Evolutionary conservation across 1,140 invertebrate genomes (phyloP), one percentile per base, ranked within the genome.

Genomic region (Daktulosphaira vitifoliae): DNA sequence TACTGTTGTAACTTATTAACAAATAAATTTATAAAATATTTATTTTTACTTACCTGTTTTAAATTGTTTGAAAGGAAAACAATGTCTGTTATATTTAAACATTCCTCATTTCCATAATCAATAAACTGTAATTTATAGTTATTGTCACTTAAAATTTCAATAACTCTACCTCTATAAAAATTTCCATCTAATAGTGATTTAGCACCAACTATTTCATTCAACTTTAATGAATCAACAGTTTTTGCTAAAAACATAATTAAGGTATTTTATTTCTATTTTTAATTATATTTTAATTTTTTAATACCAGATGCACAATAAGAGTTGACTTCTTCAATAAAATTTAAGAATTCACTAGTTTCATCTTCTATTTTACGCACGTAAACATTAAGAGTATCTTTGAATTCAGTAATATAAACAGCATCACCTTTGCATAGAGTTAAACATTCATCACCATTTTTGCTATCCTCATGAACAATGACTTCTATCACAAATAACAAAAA

Each of bases 1-100:
- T n/a, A n/a, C n/a, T n/a, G n/a, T n/a, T n/a, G n/a, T n/a, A n/a
- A n/a, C n/a, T n/a, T n/a, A n/a, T n/a, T n/a, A n/a, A n/a, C n/a
- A n/a, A n/a, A n/a, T n/a, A n/a, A n/a, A n/a, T n/a, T n/a, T n/a
- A n/a, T n/a, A n/a, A n/a, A n/a, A n/a, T n/a, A n/a, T n/a, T n/a
- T n/a, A n/a, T n/a, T n/a, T n/a, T n/a, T n/a, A n/a, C n/a, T n/a
- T 18, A 62, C 54, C 54, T 46, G 39, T 62, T 46, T 62, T 20
- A 62, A 20, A 26, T 62, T 23, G 20, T 22, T 13, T 0, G 54
- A 62, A 29, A 62, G 38, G 20, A 11, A 18, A 4, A 62, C 54
- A 48, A 62, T 62, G 46, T 62, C 25, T 26, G 38, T 29, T 18
- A 46, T 44, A 62, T 20, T 46, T 26, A 62, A 38, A 46, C 44